Evolutionary conservation across 1,140 invertebrate species (phyloP), one percentile per base, ranked within the genome.

Genomic region (Triops cancriformis): DNA sequence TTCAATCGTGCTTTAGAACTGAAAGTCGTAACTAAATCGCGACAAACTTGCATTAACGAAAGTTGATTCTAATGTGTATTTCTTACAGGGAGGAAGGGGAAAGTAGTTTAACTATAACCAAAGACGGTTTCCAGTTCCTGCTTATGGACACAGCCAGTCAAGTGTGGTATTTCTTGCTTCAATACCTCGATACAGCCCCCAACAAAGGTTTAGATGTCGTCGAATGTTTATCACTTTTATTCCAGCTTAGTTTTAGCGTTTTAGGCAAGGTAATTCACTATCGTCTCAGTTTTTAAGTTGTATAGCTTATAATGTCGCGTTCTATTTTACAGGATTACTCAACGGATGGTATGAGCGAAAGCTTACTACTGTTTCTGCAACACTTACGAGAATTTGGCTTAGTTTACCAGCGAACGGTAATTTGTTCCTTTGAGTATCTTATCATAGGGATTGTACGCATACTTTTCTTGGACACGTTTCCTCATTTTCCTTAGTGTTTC

Each of bases 361-460:
- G 91, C 73, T 90, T 98, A 83, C 85, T 95, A 77, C 90, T 91
- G 64, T 98, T 99, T 84, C 85, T 99, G 76, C 97, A 98, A 85
- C 95, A 99, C 87, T 86, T 99, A 10, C 85, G 98, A 82, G 97
- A 99, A 86, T 97, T 99, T 86, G 98, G 97, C 41, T 88, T 99
- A 42, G 95, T 99, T 26, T 99, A 97, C 85, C 96, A 97, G 87
- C 88, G 95, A 83, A 97, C 97, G 86, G 92, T 94, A 84, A 84
- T 26, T 18, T 76, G 12, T 12, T 76, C 76, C 23, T 79, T 0
- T 80, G 1, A 26, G 12, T 18, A 76, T 79, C 14, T 14, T 5
- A 79, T 73, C 10, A 4, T 42, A 43, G 0, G 6, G 27, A 72
- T 1, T 76, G n/a, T 79, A 37, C 2, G 7, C 31, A 37, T 37